Conservation (phyloP, 1,140 invertebrate species). For the Galendromus occidentalis region DNA sequence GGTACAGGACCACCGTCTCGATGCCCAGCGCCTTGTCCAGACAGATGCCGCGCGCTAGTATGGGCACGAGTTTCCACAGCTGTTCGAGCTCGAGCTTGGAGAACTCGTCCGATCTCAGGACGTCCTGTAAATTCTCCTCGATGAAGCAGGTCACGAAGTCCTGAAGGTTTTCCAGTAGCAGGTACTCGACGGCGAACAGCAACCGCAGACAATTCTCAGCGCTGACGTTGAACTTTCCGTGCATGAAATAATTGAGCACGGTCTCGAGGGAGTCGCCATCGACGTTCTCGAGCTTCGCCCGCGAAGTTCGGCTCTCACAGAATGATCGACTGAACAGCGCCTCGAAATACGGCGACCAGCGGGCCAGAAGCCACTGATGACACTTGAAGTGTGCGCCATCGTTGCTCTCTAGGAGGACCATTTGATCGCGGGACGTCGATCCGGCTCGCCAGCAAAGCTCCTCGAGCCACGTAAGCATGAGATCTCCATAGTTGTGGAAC, state of each 20-base stretch:
- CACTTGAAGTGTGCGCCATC: background rate
- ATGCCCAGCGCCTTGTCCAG: background rate
- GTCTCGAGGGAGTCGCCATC: background rate
- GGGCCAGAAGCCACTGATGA: constrained; percentile 1
- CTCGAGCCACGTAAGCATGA: constrained; percentile 9
- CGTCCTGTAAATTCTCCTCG: background rate
- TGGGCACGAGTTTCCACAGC: constrained; percentile 5
- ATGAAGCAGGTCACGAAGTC: constrained; percentile 7
- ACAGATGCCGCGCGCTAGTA: background rate
- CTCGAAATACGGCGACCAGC: background rate
- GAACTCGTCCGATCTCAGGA: background rate
- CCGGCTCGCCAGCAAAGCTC: constrained; percentile 3
- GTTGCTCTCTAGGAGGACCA: constrained; percentile 8
- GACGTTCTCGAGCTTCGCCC: constrained; percentile 5
- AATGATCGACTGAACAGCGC: background rate
- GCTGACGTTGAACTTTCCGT: background rate
- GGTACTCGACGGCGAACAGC: constrained; percentile 5
- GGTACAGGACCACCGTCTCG: background rate
- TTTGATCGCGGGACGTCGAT: background rate
- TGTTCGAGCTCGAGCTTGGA: constrained; percentile 1
- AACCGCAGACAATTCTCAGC: background rate
- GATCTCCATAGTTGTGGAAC: constrained; percentile 8
- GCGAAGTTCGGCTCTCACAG: background rate
- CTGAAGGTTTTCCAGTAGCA: background rate
- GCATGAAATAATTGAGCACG: background rate